Evolutionary conservation across 1,140 invertebrate genomes (phyloP), one percentile per base, ranked within the genome.

Genomic region (Apolygus lucorum): DNA sequence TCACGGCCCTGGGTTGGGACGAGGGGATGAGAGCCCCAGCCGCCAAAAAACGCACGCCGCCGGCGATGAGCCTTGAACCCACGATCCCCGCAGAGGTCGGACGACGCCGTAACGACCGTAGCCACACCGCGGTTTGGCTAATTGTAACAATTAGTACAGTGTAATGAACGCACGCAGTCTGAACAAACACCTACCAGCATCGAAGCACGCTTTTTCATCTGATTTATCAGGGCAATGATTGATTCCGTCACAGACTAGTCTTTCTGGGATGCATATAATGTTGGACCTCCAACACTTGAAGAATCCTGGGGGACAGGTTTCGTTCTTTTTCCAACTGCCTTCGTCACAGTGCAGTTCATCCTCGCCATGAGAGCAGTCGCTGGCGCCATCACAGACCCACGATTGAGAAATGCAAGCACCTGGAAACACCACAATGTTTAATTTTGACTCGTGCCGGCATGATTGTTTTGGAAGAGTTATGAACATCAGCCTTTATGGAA

Each of bases 171-270:
- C 34, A 4, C 34, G 34, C 17, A 42, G 34, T n/a, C n/a, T n/a
- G n/a, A n/a, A 42, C 34, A 17, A 4, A 42, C 34, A 42, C 34
- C 17, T 17, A 42, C 34, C 34, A 8, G 34, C 4, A 42, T 42
- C 34, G 34, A 8, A 8, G 67, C 52, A 68, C 8, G 13, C 22
- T 21, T 59, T 34, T 75, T 95, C 93, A 79, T 97, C 95, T 54
- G 85, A 88, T 28, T 82, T 83, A 80, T 93, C 90, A 0, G 86
- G 85, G 81, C 93, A 95, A 70, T 95, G 89, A 1, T 78, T 73
- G 0, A 81, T 75, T 1, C 84, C 84, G 76, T 93, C 85, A 76
- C 91, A 94, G 0, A 90, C 81, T 34, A 78, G 80, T 73, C 70
- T 68, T 0, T 82, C 74, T 1, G 83, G 79, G 8, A 92, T 84